A percentile compares a stretch with the other conserved stretches of the same genome.
Evolutionary conservation across 2,888 invertebrate species (phyloP).

Genomic region (Rotaria macrura): DNA sequence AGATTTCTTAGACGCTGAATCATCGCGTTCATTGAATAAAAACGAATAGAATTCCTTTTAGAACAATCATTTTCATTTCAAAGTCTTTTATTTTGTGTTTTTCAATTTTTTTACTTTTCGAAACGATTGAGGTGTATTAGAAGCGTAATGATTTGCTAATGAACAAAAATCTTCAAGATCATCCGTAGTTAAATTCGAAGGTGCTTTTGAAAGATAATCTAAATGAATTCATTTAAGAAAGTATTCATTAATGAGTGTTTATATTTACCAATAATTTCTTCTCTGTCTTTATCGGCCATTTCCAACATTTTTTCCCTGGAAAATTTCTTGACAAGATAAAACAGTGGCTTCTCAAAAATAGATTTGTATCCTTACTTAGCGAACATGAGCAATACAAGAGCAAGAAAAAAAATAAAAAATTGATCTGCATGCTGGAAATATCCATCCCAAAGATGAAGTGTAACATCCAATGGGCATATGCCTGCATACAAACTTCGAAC

Average conservation of each 20-base stretch:
- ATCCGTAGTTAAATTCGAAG: conserved; percentile 44
- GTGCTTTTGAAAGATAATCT: conserved; percentile 26
- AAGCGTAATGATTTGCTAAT: conserved; percentile 83
- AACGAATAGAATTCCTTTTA: conserved; percentile 4
- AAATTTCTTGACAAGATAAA: not conserved
- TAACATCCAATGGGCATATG: conserved; percentile 55
- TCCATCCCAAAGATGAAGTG: conserved; percentile 74
- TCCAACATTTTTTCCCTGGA: not conserved
- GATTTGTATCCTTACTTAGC: not conserved
- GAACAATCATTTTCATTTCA: too few species aligned
- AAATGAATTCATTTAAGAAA: conserved; percentile 37
- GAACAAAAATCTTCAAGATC: conserved; percentile 94
- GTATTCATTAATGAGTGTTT: conserved; percentile 37
- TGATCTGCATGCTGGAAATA: conserved; percentile 91
- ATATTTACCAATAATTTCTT: conserved; percentile 27
- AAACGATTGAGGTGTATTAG: conserved; percentile 83
- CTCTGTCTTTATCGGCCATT: not conserved
- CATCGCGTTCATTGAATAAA: not conserved
- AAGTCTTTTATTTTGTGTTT: not conserved
- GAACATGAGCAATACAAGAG: conserved; percentile 70
- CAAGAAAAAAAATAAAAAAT: conserved; percentile 85
- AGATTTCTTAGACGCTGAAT: conserved; percentile 34
- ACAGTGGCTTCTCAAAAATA: not conserved
- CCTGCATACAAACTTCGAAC: conserved; percentile 78
- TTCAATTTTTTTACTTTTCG: conserved; percentile 58